These are phyloP conservation scores for Ardeotis arabs DNA, from an alignment of 2,113 vertebrate species.

Conservation along the genomic window DNA sequence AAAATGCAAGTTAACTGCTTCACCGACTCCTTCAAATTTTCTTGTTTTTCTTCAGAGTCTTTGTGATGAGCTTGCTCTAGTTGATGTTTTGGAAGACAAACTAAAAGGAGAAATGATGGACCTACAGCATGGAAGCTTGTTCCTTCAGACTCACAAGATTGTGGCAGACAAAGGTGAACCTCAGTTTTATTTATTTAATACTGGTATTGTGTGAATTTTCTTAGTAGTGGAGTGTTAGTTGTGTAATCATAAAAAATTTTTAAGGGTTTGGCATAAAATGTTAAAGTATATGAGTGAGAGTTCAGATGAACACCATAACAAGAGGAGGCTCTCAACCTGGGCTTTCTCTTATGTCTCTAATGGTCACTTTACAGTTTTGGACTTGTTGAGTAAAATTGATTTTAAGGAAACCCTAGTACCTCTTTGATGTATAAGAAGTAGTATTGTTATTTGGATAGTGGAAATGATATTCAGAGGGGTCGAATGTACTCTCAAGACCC, in stretches of 20 bases:
- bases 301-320: neutral
- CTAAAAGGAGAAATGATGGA: slow-evolving; percentile 99
- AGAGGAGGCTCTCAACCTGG: neutral
- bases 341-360: neutral
- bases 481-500: neutral
- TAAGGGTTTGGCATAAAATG: neutral
- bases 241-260: neutral
- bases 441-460: neutral
- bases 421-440: neutral
- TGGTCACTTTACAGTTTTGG: neutral
- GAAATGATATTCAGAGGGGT: neutral
- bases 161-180: slow-evolving; percentile 89
- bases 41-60: slow-evolving; percentile 76
- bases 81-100: slow-evolving; percentile 95
- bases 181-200: neutral
- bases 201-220: neutral
- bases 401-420: neutral
- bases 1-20: neutral
- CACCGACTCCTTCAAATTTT: neutral
- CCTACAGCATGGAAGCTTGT: slow-evolving; percentile 92
- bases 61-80: slow-evolving; percentile 92
- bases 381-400: neutral
- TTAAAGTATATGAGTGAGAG: neutral
- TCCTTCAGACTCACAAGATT: slow-evolving; percentile 93
- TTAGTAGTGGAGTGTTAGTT: neutral